Evolutionary conservation across 2,888 invertebrate genomes (phyloP).

Genomic region (Drosophila barbarae): DNA sequence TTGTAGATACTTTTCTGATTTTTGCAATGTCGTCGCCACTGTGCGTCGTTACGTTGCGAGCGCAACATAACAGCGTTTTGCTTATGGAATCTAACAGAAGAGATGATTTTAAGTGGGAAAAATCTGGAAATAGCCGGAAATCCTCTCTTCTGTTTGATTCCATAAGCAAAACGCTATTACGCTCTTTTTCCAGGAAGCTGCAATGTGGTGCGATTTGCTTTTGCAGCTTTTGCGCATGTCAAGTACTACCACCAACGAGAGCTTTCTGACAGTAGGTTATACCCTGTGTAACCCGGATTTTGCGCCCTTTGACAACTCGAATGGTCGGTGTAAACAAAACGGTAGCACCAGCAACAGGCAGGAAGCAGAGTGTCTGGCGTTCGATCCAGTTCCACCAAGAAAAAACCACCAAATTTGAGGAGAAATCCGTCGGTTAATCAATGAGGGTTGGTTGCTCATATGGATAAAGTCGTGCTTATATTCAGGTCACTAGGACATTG

Average conservation of each 20-base stretch:
- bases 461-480: background rate
- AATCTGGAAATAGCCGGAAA: too few species aligned
- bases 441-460: background rate
- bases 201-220: constrained; percentile 1
- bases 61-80: too few species aligned
- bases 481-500: background rate
- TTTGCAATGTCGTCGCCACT: too few species aligned
- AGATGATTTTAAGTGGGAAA: too few species aligned
- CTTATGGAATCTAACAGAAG: too few species aligned
- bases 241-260: background rate
- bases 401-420: background rate
- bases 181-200: background rate
- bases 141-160: too few species aligned
- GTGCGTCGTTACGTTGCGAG: too few species aligned
- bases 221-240: constrained; percentile 21
- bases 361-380: background rate
- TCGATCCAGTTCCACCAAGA: background rate
- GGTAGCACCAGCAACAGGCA: constrained; percentile 12
- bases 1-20: too few species aligned
- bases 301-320: constrained; percentile 13
- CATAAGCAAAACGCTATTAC: too few species aligned
- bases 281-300: constrained; percentile 6
- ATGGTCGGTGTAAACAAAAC: background rate
- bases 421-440: background rate
- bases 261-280: background rate